These are phyloP conservation scores for Ectropis grisescens DNA, from an alignment of 1,140 invertebrate genomes.

Conservation along the genomic window DNA sequence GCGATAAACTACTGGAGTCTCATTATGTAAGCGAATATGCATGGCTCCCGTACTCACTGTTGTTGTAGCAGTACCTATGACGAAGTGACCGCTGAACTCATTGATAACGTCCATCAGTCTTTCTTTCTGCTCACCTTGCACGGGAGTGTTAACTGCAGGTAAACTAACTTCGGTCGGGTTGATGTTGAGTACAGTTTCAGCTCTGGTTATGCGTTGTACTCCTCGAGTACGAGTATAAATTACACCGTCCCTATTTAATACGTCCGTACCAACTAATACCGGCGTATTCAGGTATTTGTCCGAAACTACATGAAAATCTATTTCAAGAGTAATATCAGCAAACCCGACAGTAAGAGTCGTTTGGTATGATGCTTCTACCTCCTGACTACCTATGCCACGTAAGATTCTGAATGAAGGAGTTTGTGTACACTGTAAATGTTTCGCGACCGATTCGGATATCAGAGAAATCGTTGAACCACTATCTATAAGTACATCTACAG, in stretches of 20 bases:
- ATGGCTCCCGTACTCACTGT: conserved; percentile 15
- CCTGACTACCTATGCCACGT: conserved; percentile 12
- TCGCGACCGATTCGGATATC: conserved; percentile 11
- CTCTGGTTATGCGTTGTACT: conserved; percentile 2
- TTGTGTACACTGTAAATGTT: conserved; percentile 6
- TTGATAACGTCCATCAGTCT: not conserved
- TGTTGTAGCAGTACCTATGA: conserved; percentile 15
- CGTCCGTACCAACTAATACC: conserved; percentile 21
- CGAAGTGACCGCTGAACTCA: conserved; percentile 12
- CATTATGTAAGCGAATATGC: conserved; percentile 11
- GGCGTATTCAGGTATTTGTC: conserved; percentile 9
- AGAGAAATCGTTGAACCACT: conserved; percentile 17
- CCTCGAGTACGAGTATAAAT: conserved; percentile 12
- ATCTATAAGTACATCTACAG: conserved; percentile 18
- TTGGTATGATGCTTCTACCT: conserved; percentile 9
- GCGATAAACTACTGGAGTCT: conserved; percentile 11
- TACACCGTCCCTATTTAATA: conserved; percentile 17
- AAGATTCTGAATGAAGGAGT: conserved; percentile 8
- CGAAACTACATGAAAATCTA: conserved; percentile 16
- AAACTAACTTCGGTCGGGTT: not conserved
- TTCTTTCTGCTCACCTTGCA: not conserved
- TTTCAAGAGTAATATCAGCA: conserved; percentile 13
- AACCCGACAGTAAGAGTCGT: conserved; percentile 15
- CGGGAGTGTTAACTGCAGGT: not conserved
- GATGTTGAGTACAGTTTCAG: not conserved